Base-by-base conservation (phyloP, 1,140 invertebrate genomes). In the Mizuhopecten yessoensis region DNA sequence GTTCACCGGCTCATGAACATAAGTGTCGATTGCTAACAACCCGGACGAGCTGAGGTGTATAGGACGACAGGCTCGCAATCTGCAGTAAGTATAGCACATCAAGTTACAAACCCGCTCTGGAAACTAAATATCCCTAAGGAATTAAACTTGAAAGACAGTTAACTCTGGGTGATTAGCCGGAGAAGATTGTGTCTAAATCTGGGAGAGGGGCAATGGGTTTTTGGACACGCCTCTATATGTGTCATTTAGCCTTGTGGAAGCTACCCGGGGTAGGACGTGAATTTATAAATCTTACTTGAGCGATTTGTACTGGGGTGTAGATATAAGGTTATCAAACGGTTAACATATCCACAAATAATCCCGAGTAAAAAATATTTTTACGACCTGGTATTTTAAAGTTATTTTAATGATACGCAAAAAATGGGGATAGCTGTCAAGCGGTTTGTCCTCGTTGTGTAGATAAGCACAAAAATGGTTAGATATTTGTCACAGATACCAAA, bases 331-430 rank as follows among this genome's bases (percentile, higher is more conserved):
- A 75, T 75, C 57, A 75, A 5, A 2, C 15, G 11, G n/a, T 29
- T 75, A 13, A 29, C 11, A 75, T 29, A 75, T 29, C 15, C 5
- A 29, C 57, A 75, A 75, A 29, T 75, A 75, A 29, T 75, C 11
- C 57, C 57, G 1, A n/a, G 1, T 5, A 75, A 75, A 29, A 75
- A 29, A 9, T 75, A 75, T 75, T 75, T 23, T 75, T 75, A 75
- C 29, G 57, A 75, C 57, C 57, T n/a, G n/a, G 57, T 13, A 75
- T 75, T 75, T 29, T n/a, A 75, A 75, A 75, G 23, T n/a, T 75
- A n/a, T 75, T 75, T 29, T 75, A 75, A 75, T 75, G 57, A 75
- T 75, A 29, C 57, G 23, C 57, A 75, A 75, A 75, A 75, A 75
- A 75, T 75, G 57, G 57, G n/a, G 11, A 75, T 75, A 75, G 5